These are phyloP conservation scores for Drosophila tropicalis DNA, from an alignment of 1,140 invertebrate genomes.

Conservation along the genomic window DNA sequence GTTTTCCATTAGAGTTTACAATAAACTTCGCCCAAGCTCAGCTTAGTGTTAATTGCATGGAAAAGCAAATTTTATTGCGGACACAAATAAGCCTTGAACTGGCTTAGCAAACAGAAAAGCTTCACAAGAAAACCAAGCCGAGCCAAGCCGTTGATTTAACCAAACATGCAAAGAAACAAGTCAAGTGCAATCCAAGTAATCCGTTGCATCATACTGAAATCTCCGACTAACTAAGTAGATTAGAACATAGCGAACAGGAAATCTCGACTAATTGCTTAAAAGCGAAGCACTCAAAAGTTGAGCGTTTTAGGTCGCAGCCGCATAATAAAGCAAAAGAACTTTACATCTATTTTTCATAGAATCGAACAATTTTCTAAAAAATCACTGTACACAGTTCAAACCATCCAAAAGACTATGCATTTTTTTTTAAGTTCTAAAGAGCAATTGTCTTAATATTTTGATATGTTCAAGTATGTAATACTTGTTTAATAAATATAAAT, in stretches of 20 bases:
- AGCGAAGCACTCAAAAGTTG: slow-evolving; percentile 2
- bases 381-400: no score
- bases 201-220: slow-evolving; percentile 61
- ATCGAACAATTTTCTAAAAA: no score
- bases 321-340: no score
- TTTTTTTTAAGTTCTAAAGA: no score
- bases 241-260: slow-evolving; percentile 10
- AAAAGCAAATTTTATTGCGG: not conserved
- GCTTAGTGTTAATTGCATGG: slow-evolving; percentile 1
- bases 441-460: no score
- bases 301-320: no score
- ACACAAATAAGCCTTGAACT: slow-evolving; percentile 8
- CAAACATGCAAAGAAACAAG: slow-evolving; percentile 57
- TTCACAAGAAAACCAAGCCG: not conserved
- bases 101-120: slow-evolving; percentile 2
- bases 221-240: slow-evolving; percentile 13
- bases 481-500: no score
- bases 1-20: not conserved
- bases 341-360: not conserved
- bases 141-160: slow-evolving; percentile 29
- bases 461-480: no score
- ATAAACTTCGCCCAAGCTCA: slow-evolving; percentile 22
- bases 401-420: no score
- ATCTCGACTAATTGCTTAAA: slow-evolving; percentile 10
- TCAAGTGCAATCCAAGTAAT: slow-evolving; percentile 70